A percentile compares a stretch with the other conserved stretches of the same genome.
These are phyloP conservation scores for Acanthopleura granulata DNA, from an alignment of 2,888 invertebrate species.

Conservation along the genomic window DNA sequence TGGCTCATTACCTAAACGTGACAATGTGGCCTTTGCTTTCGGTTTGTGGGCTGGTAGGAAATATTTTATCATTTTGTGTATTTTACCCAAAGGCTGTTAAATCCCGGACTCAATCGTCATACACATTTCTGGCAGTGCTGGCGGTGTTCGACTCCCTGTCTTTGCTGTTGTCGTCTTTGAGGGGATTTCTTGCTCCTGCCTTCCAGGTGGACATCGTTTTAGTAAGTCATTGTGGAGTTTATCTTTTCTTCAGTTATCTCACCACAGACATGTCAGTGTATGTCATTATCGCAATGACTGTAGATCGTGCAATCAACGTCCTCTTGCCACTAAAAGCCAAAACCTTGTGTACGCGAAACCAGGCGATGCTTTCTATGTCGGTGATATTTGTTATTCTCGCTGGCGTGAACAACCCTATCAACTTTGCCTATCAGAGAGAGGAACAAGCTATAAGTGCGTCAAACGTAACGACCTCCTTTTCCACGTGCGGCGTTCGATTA, in stretches of 20 bases:
- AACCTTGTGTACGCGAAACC: neutral
- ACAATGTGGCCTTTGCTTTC: neutral
- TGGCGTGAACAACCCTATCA: neutral
- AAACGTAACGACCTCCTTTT: neutral
- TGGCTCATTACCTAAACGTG: neutral
- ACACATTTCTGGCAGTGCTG: neutral
- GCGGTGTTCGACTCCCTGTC: conserved; percentile 1
- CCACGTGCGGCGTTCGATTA: neutral
- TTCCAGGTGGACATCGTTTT: neutral
- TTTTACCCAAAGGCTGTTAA: conserved; percentile 7
- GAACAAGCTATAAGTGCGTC: neutral
- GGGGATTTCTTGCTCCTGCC: neutral
- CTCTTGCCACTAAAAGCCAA: neutral
- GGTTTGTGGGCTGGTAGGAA: neutral
- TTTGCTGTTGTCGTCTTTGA: neutral
- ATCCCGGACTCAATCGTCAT: neutral
- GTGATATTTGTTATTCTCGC: neutral
- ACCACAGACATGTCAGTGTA: neutral
- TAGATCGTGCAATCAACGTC: conserved; percentile 5
- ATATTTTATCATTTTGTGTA: neutral
- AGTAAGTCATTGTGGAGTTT: neutral
- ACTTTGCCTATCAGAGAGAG: neutral
- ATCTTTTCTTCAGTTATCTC: neutral
- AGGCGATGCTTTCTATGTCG: neutral
- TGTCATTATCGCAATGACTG: neutral